Base-by-base conservation (phyloP, 2,113 vertebrate species). In the Calyptommatus sinebrachiatus region DNA sequence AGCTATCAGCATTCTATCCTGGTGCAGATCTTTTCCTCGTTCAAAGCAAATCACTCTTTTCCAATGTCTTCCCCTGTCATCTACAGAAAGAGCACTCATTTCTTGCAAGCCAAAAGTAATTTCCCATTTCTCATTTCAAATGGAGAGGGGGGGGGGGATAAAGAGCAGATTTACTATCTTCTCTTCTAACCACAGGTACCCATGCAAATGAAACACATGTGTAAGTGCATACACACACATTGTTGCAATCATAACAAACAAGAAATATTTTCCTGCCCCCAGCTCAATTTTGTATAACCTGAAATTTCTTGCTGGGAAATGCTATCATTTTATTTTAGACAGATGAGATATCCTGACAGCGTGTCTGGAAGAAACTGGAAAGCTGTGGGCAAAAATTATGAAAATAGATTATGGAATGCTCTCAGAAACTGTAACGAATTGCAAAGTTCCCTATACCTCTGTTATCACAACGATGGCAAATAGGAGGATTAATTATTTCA, bases 241-340 rank as follows among this genome's bases (percentile, higher is more conserved):
- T 67, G 9, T 53, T 57, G 26, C 67, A 18, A 60, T 80, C 45
- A 16, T 29, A 81, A 75, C 16, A 29, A 7, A 46, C 46, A 60
- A 24, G 35, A 75, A 69, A 57, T 75, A 75, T 75, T 46, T 73
- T 45, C 66, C 53, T 31, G 14, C 12, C 31, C 46, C 65, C 68
- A 61, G 62, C 60, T 20, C 60, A 68, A 81, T 74, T 80, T 80
- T 26, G 67, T 75, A 50, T 75, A 81, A 81, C 71, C 71, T 69
- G 79, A 50, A 81, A 81, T 75, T 61, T 81, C 53, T 68, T 50
- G 29, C 72, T 61, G 57, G 29, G 79, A 81, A 75, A 75, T 81
- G 21, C 65, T 81, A 81, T 75, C 79, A 62, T 81, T 81, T 81
- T 69, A 75, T 60, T n/a, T 75, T 62, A 81, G 79, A 75, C 35